Evolutionary conservation across 2,113 vertebrate species (phyloP), one percentile per base, ranked within the genome.

Genomic region (Syrrhaptes paradoxus): DNA sequence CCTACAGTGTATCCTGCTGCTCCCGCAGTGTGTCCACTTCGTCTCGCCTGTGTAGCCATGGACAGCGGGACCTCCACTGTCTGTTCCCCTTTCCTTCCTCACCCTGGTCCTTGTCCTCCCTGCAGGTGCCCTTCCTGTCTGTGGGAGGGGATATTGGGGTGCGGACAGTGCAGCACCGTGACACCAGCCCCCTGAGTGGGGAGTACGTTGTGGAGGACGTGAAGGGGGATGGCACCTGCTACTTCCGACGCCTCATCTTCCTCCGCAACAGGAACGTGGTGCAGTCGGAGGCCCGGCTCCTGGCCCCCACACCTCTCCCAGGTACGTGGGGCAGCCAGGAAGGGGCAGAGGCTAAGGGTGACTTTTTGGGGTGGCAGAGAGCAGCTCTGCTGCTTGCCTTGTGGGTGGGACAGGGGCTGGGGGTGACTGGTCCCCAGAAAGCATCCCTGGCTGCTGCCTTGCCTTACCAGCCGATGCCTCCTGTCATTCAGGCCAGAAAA

Each of bases 131-230:
- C 1, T 99, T 99, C 95, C 94, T 99, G 74, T 99, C 99, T 0
- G 99, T 98, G n/a, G 99, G 99, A 66, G 99, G 99, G 29, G 99
- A 99, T 96, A 98, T 99, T 0, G 99, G 99, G n/a, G 98, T 98
- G 97, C 98, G 99, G 62, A 98, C 98, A 0, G 97, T 99, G 85
- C 97, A 89, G 90, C 98, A 98, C 89, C 77, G 93, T 11, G 99
- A 96, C 68, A 92, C 85, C 86, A 99, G 99, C 91, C 88, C 98
- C 68, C 86, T 99, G 90, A 99, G 99, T 0, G 99, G 99, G 3
- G 98, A 99, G n/a, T 99, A 98, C 0, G 98, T 99, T 3, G 98
- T 99, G 29, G 99, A 99, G 97, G 99, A 99, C 0, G 99, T 99
- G 54, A 98, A 98, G 87, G 99, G 99, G 45, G 99, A 99, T 1